Evolutionary conservation across 2,888 invertebrate species (phyloP).

Genomic region (Cosmia trapezina): DNA sequence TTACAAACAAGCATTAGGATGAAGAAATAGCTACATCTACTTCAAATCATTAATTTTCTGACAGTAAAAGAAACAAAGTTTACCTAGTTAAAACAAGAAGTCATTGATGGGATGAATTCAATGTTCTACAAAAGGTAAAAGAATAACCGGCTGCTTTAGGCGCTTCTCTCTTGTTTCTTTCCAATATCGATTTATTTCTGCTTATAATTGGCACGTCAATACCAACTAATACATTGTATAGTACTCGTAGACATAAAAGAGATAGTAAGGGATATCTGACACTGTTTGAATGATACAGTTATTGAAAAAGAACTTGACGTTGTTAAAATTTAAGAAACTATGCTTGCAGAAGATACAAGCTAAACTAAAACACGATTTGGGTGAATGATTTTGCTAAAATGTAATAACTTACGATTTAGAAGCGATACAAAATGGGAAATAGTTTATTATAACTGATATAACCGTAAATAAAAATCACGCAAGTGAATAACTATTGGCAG

Average conservation of each 20-base stretch:
- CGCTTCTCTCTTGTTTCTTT: slow-evolving; percentile 13
- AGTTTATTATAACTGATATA: slow-evolving; percentile 23
- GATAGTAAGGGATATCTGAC: neutral
- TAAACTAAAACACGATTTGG: neutral
- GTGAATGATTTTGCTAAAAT: neutral
- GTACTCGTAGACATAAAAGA: neutral
- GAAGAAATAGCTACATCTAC: neutral
- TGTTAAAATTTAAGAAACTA: neutral
- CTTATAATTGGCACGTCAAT: slow-evolving; percentile 20
- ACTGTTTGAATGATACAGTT: neutral
- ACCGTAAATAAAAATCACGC: slow-evolving; percentile 45
- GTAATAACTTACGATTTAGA: slow-evolving; percentile 6
- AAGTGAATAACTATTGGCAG: slow-evolving; percentile 34
- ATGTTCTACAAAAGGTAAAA: neutral
- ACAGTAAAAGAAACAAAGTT: neutral
- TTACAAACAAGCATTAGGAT: neutral
- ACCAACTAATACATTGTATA: slow-evolving; percentile 6
- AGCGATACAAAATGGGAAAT: slow-evolving; percentile 17
- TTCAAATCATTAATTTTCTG: neutral
- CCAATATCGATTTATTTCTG: slow-evolving; percentile 17
- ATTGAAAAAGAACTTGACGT: neutral
- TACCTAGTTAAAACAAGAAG: neutral
- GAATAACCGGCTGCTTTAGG: neutral
- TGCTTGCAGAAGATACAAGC: neutral
- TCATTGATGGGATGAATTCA: neutral